A percentile compares a stretch with the other conserved stretches of the same genome.
phyloP scores from a whole-genome alignment of 2,888 invertebrate genomes.

The Heliconius hortense region DNA sequence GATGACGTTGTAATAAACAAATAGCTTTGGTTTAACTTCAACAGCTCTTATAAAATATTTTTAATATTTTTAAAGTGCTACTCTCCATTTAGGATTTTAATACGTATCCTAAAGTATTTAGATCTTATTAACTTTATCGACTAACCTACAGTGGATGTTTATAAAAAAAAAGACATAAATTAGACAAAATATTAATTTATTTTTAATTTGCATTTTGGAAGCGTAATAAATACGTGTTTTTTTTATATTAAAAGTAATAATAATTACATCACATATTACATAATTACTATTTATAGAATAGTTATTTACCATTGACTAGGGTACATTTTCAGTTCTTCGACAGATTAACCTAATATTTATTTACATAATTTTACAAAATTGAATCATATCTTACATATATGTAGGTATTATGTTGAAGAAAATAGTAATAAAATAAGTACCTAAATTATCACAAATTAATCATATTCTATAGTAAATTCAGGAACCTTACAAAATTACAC shows the following conservation, averaged over 20 bases:
- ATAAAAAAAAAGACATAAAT: constrained; percentile 61
- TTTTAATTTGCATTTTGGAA: constrained; percentile 79
- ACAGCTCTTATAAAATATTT: background rate
- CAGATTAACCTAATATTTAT: constrained; percentile 54
- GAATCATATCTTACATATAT: constrained; percentile 45
- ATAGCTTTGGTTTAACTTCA: constrained; percentile 21
- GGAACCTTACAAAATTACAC: constrained; percentile 66
- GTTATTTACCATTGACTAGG: constrained; percentile 82
- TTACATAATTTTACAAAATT: constrained; percentile 57
- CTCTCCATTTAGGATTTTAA: too few species aligned
- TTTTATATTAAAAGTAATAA: constrained; percentile 71
- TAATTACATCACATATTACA: constrained; percentile 80
- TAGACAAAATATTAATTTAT: constrained; percentile 81
- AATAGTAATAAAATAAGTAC: constrained; percentile 67
- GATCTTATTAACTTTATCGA: background rate
- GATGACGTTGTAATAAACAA: constrained; percentile 34
- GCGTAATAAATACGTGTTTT: constrained; percentile 79
- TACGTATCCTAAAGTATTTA: too few species aligned
- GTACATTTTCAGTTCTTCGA: constrained; percentile 80
- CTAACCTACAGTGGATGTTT: background rate
- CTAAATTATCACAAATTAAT: constrained; percentile 76
- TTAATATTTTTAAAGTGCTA: too few species aligned
- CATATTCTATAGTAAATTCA: constrained; percentile 49
- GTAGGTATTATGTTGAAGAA: constrained; percentile 51
- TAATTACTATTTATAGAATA: constrained; percentile 63